Evolutionary conservation across 1,140 invertebrate species (phyloP), one percentile per base, ranked within the genome.

Genomic region (Maniola jurtina): DNA sequence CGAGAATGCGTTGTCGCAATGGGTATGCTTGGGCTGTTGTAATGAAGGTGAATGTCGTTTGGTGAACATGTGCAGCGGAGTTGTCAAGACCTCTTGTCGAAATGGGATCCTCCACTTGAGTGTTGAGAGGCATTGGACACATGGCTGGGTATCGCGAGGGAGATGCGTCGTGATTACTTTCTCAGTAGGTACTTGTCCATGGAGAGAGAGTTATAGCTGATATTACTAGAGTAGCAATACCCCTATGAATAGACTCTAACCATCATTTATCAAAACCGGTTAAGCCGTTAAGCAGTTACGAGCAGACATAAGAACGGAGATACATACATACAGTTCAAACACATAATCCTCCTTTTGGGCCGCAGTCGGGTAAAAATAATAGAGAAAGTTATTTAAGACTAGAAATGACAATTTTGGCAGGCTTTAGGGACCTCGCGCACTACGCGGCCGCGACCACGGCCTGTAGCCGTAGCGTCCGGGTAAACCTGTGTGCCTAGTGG

Each of bases 51-150:
- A 55, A 55, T 55, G 25, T 55, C 52, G 52, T 34, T 13, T 55
- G 33, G 52, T 34, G 33, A 55, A 55, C 52, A 55, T 55, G 52
- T 55, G 52, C 52, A 55, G 5, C 6, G 52, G 52, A 25, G 52
- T 55, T 55, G 16, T 55, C 52, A 34, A 55, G 52, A 55, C 52
- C 52, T 34, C 52, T 55, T 34, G 52, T 55, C 52, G 16, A 34
- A 55, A 55, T 55, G 25, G 52, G 52, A 35, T 55, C 5, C 33
- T 34, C 52, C 52, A 55, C 52, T 55, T 55, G 52, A 55, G 52
- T 55, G 52, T 55, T 6, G 52, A 55, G 52, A 55, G 52, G 52
- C 25, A 6, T 35, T 55, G 52, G 52, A 55, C 52, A 55, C 16
- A 55, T 55, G 48, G 48, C 48, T 25, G 13, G 11, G 48, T 2